Evolutionary conservation across 2,888 invertebrate genomes (phyloP).

Genomic region (Plagiodera versicolora): DNA sequence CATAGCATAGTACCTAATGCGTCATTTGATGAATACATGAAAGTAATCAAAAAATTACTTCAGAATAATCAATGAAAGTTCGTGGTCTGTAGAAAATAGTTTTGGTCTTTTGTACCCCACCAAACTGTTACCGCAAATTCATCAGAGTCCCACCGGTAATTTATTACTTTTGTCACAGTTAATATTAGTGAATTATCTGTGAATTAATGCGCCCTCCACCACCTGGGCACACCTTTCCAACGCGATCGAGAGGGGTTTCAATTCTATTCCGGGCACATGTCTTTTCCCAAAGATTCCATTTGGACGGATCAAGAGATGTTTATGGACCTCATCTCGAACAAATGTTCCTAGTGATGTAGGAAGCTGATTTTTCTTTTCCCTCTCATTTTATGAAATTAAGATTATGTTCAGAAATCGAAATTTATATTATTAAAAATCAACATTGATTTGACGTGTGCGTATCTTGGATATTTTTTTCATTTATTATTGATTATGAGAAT

Average conservation of each 20-base stretch:
- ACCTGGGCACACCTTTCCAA: constrained; percentile 41
- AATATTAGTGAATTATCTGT: constrained; percentile 37
- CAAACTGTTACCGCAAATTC: constrained; percentile 10
- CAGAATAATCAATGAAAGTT: no score
- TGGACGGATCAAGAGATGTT: constrained; percentile 26
- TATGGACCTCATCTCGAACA: constrained; percentile 30
- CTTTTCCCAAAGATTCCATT: constrained; percentile 33
- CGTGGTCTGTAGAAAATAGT: not conserved
- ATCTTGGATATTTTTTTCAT: no score
- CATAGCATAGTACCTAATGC: no score
- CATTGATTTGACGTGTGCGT: no score
- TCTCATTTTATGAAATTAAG: no score
- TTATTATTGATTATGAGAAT: no score
- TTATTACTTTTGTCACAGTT: constrained; percentile 32
- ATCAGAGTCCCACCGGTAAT: constrained; percentile 21
- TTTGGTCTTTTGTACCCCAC: not conserved
- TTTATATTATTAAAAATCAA: no score
- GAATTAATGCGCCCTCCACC: constrained; percentile 39
- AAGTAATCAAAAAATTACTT: no score
- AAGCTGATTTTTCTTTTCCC: not conserved
- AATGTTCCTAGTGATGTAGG: not conserved
- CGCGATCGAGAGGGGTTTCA: constrained; percentile 27
- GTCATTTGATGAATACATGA: no score
- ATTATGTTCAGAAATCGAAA: no score
- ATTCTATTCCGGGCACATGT: constrained; percentile 30